Evolutionary conservation across 2,113 vertebrate species (phyloP).

Genomic region (Rhadina sibilatrix): DNA sequence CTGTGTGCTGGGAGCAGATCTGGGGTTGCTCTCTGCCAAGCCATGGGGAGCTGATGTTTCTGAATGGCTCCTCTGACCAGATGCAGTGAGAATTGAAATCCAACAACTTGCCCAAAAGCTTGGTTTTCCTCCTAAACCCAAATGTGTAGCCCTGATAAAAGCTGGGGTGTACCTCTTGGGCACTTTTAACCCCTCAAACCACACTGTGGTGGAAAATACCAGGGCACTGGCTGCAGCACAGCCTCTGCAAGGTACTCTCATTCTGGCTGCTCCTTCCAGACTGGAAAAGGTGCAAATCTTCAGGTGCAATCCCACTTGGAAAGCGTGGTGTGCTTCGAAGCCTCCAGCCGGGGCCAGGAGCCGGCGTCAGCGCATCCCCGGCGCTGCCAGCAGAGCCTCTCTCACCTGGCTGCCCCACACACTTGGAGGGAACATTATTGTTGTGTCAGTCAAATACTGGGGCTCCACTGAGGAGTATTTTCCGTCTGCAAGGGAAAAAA

Average conservation of each 20-base stretch:
- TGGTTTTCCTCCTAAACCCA: neutral
- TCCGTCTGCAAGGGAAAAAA: conserved; percentile 29
- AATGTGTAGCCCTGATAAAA: neutral
- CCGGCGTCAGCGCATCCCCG: neutral
- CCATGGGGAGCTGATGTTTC: fast-evolving
- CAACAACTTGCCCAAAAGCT: neutral
- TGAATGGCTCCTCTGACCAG: fast-evolving
- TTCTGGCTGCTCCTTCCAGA: neutral
- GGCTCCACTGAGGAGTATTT: conserved; percentile 66
- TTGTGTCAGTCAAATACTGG: conserved; percentile 49
- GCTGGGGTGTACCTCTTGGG: neutral
- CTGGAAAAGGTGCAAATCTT: neutral
- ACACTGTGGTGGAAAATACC: neutral
- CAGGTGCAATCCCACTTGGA: conserved; percentile 21
- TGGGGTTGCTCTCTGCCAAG: neutral
- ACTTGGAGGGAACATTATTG: conserved; percentile 40
- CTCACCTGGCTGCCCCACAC: conserved; percentile 54
- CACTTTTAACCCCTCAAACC: neutral
- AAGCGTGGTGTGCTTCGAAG: neutral
- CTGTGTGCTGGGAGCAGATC: neutral
- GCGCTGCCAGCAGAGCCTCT: neutral
- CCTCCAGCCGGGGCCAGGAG: neutral
- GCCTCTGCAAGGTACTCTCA: neutral
- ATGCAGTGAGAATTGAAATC: neutral
- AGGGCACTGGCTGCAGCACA: neutral